Evolutionary conservation across 2,113 vertebrate genomes (phyloP), one percentile per base, ranked within the genome.

Genomic region (human): DNA sequence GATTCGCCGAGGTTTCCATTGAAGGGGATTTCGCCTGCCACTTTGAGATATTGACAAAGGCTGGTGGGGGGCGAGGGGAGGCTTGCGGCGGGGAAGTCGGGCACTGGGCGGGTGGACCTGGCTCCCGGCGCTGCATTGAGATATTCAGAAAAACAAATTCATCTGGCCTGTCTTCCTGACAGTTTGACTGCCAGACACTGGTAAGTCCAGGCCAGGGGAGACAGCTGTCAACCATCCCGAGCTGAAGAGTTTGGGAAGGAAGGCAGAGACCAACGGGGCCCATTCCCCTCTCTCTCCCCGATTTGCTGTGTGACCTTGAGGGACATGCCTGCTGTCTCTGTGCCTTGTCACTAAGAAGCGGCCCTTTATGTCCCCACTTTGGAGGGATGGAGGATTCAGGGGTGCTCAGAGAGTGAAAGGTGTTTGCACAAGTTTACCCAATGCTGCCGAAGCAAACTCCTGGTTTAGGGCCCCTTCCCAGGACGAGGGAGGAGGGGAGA

Each of bases 1-100:
- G 75, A 32, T 38, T 25, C 32, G 20, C 23, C 3, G 7, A 45
- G 86, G 57, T 45, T 87, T 38, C 75, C 91, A 18, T 2, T 32
- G 91, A 96, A 83, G 72, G 57, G 86, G 95, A 72, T 91, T 91
- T 93, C 5, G 68, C 64, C 96, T 90, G 96, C 61, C 70, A 6
- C 92, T 61, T 8, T 11, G 88, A 84, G 84, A 87, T 81, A 80
- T 0, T 20, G 95, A 93, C 91, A 93, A 84, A 95, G 68, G 78
- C 89, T 0, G n/a, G 4, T 18, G 1, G 11, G 38, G 55, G 66
- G 66, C 27, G 5, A 17, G 13, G 20, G 1, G 59, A 8, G 9
- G 72, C 25, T 61, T 61, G 59, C 11, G 48, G 18, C 10, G 9
- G 30, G 55, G 40, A 4, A 16, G 32, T 3, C 3, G 4, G 14